Evolutionary conservation across 2,797 vertebrate genomes (phyloP).

Genomic region (Menidia menidia): DNA sequence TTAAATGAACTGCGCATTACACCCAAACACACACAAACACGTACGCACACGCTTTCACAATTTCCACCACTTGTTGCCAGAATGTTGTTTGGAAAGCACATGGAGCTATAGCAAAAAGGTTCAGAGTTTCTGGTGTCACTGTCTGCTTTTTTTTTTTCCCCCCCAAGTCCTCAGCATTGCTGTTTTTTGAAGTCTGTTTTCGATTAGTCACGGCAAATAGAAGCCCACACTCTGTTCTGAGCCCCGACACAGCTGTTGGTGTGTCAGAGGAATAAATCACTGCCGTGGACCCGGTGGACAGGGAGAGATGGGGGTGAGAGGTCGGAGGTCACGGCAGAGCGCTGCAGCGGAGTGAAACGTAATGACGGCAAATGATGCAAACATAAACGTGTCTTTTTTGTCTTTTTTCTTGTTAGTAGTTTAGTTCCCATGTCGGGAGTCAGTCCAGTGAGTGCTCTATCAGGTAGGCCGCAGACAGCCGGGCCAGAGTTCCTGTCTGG

Average conservation of each 20-base stretch:
- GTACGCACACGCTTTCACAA: constrained; percentile 31
- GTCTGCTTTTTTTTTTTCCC: constrained; percentile 54
- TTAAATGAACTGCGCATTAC: constrained; percentile 24
- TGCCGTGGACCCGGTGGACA: constrained; percentile 63
- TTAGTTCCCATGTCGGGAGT: neutral
- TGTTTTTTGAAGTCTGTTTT: constrained; percentile 86
- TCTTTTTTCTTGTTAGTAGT: constrained; percentile 11
- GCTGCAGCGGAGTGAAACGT: constrained; percentile 56
- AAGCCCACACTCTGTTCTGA: constrained; percentile 76
- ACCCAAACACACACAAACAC: constrained; percentile 18
- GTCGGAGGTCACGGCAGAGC: constrained; percentile 64
- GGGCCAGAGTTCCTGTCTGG: constrained; percentile 58
- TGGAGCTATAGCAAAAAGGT: constrained; percentile 49
- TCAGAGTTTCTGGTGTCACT: constrained; percentile 74
- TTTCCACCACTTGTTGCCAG: constrained; percentile 61
- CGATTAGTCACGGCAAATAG: constrained; percentile 87
- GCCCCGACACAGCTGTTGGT: constrained; percentile 86
- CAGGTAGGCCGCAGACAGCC: constrained; percentile 43
- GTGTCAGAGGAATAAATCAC: constrained; percentile 87
- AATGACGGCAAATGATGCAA: constrained; percentile 45
- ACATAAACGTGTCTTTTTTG: constrained; percentile 18
- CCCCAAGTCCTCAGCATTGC: constrained; percentile 69
- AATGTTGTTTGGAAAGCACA: constrained; percentile 62
- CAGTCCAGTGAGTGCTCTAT: constrained; percentile 43
- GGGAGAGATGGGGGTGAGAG: constrained; percentile 72